Base-by-base conservation (phyloP, 2,113 vertebrate genomes). In the Bubo blakistoni region DNA sequence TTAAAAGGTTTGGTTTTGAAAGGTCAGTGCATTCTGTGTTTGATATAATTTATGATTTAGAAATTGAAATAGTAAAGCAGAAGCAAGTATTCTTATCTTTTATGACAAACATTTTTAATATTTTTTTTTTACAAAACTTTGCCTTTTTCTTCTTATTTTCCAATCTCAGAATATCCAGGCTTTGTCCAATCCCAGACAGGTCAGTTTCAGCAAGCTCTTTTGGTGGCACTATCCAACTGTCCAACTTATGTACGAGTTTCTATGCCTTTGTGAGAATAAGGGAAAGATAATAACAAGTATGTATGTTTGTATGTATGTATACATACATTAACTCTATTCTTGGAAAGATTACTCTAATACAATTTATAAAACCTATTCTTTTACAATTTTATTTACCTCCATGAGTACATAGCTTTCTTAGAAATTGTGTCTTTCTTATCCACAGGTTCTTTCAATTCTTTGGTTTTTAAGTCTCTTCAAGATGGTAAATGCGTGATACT, bases 1-100 rank as follows among this genome's bases (percentile, higher is more conserved):
- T 80, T 85, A 81, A 96, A 96, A 91, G 46, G 8, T 79, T 96
- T 96, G 57, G 3, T 49, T 97, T 93, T 76, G 49, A 92, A 96
- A 90, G 52, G 54, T 86, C 73, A 69, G 40, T 87, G 34, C 6
- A 89, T 88, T 91, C 32, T 79, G 2, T 34, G 11, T 78, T 94
- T 71, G 25, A 61, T 69, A 77, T 66, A 82, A 91, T 91, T 81
- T 91, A 54, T 61, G 82, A 44, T 36, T 47, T 34, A 61, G 20
- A 89, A 85, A 76, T 34, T 63, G 22, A 82, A 92, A 77, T 30
- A 65, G 29, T 80, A 87, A 89, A 89, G 16, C 19, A 81, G 83
- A 79, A 72, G 25, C 4, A 93, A 94, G 78, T 63, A 38, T 36
- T 81, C 42, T 73, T 32, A 42, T 49, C 1, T 58, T 86, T 76